Conservation (phyloP, 2,888 invertebrate species). For the Panopea generosa region DNA sequence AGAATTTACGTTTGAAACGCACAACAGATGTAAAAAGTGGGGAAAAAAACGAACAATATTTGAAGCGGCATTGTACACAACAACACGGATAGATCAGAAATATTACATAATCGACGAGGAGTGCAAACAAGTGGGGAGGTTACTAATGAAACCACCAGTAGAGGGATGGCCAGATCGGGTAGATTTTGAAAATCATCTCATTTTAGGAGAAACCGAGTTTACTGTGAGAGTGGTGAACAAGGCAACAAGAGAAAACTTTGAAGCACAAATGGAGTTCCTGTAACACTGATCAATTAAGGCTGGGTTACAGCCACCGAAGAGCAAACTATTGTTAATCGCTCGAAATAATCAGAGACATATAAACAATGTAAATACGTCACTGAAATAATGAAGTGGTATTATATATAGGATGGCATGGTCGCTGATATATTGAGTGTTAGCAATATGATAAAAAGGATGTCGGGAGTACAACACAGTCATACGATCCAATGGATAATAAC, state of each 20-base stretch:
- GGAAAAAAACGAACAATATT: not conserved
- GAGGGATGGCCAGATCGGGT: slow-evolving; percentile 10
- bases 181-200: slow-evolving; percentile 2
- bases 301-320: no score
- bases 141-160: slow-evolving; percentile 8
- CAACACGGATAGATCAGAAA: not conserved
- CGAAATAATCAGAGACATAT: no score
- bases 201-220: slow-evolving; percentile 12
- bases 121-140: slow-evolving; percentile 2
- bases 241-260: slow-evolving; percentile 1
- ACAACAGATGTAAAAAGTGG: not conserved
- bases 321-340: no score
- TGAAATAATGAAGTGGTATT: no score
- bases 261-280: not conserved
- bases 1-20: not conserved
- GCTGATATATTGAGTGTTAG: no score
- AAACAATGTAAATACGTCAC: no score
- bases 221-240: slow-evolving; percentile 6
- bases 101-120: slow-evolving; percentile 13
- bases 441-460: no score
- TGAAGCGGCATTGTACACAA: not conserved
- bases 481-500: no score
- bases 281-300: no score
- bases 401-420: no score
- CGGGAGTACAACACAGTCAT: no score